phyloP scores from a whole-genome alignment of 2,797 vertebrate species.

The Fistularia tabacaria region DNA sequence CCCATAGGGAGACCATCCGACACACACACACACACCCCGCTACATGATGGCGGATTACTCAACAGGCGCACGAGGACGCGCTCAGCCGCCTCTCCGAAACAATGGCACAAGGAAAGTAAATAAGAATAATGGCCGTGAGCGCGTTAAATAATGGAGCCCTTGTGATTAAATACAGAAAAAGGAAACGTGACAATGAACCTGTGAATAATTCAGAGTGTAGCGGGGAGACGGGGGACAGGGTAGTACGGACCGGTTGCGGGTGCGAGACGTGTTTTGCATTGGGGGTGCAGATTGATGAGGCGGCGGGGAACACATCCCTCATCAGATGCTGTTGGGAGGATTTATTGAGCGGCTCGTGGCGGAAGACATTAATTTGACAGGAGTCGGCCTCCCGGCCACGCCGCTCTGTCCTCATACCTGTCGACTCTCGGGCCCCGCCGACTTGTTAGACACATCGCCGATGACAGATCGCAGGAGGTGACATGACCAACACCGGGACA shows the following conservation, averaged over 20 bases:
- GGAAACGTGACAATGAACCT: not conserved
- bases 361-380: conserved; percentile 40
- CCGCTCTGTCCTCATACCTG: conserved; percentile 22
- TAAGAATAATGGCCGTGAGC: too few species aligned
- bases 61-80: conserved; percentile 6
- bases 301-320: conserved; percentile 24
- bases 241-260: conserved; percentile 17
- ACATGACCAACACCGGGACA: conserved; percentile 22
- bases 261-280: conserved; percentile 11
- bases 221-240: conserved; percentile 1
- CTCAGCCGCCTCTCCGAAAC: not conserved
- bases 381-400: conserved; percentile 19
- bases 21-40: conserved; percentile 7
- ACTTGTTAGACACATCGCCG: conserved; percentile 36
- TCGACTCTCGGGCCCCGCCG: not conserved
- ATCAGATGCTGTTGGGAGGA: conserved; percentile 28
- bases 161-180: conserved; percentile 1
- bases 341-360: conserved; percentile 40
- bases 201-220: conserved; percentile 5
- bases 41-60: conserved; percentile 11
- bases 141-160: too few species aligned
- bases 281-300: conserved; percentile 25
- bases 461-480: conserved; percentile 27
- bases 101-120: too few species aligned
- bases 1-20: conserved; percentile 17